These are phyloP conservation scores for Montipora capitata DNA, from an alignment of 92 coral and sea anemone genomes.

Conservation along the genomic window DNA sequence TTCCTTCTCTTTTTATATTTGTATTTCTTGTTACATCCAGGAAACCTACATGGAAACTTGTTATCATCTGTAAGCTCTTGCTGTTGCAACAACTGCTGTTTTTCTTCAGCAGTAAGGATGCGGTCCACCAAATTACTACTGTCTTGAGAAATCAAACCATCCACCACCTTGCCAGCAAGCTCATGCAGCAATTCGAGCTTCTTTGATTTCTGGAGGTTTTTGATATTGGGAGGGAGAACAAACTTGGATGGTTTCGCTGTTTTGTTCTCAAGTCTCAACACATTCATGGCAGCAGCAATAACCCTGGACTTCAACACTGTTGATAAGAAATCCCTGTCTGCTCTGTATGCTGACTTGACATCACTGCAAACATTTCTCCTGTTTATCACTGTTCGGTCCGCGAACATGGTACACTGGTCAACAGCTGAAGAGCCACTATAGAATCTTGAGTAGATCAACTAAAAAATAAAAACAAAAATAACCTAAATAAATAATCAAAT, in stretches of 20 bases:
- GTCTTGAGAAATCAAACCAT: constrained; percentile 25
- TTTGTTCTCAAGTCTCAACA: constrained; percentile 27
- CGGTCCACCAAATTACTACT: constrained; percentile 3
- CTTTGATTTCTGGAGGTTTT: neutral
- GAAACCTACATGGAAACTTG: constrained; percentile 30
- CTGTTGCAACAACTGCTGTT: neutral
- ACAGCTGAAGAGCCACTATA: constrained; percentile 60
- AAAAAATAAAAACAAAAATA: neutral
- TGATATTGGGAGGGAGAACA: constrained; percentile 22
- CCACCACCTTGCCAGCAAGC: constrained; percentile 46
- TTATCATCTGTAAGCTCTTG: constrained; percentile 18
- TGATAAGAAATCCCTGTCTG: constrained; percentile 39
- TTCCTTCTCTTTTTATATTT: constrained; percentile 28
- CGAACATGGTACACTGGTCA: constrained; percentile 48
- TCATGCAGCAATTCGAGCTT: constrained; percentile 12
- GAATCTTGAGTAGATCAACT: constrained; percentile 65
- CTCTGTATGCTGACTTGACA: constrained; percentile 54
- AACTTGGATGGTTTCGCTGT: constrained; percentile 28
- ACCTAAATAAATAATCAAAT: neutral
- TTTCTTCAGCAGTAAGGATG: neutral
- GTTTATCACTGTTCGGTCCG: constrained; percentile 63
- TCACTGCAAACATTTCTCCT: constrained; percentile 61
- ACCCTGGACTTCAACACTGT: constrained; percentile 20
- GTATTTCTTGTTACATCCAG: constrained; percentile 35
- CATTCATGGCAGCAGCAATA: constrained; percentile 39